These are phyloP conservation scores for Galleria mellonella DNA, from an alignment of 1,140 invertebrate genomes.

Conservation along the genomic window DNA sequence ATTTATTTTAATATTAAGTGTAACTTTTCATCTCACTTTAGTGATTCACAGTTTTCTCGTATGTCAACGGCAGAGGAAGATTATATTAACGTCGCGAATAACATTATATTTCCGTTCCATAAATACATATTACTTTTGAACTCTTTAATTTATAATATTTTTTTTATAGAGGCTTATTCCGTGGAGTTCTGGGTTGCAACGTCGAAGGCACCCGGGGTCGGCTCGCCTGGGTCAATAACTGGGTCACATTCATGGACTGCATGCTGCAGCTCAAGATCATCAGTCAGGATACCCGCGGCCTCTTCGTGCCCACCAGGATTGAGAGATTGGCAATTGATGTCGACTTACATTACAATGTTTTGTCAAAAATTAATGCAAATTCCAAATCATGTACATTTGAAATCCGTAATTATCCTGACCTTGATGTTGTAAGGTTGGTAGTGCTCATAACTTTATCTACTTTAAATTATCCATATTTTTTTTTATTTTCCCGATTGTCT, in stretches of 20 bases:
- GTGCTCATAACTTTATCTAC: too few species aligned
- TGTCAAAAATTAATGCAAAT: conserved; percentile 71
- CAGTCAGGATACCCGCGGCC: conserved; percentile 80
- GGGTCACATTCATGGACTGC: conserved; percentile 94
- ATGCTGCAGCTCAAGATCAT: conserved; percentile 93
- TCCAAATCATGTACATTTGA: conserved; percentile 57
- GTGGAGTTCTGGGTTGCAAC: conserved; percentile 75
- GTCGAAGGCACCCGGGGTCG: conserved; percentile 64
- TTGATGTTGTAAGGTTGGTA: conserved; percentile 65
- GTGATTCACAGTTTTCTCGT: too few species aligned
- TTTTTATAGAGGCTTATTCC: conserved; percentile 78
- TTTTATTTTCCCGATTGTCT: too few species aligned
- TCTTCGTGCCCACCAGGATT: conserved; percentile 91
- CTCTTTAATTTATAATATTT: neutral
- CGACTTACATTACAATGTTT: conserved; percentile 76
- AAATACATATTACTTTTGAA: too few species aligned
- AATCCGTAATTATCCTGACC: conserved; percentile 56
- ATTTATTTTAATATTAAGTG: too few species aligned
- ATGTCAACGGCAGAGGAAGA: too few species aligned
- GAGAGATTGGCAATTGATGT: conserved; percentile 87
- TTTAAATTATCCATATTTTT: too few species aligned
- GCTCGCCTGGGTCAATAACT: conserved; percentile 82
- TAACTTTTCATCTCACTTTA: too few species aligned
- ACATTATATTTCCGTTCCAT: too few species aligned
- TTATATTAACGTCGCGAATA: too few species aligned